phyloP scores from a whole-genome alignment of 92 coral and sea anemone species.

The Galaxea fascicularis region DNA sequence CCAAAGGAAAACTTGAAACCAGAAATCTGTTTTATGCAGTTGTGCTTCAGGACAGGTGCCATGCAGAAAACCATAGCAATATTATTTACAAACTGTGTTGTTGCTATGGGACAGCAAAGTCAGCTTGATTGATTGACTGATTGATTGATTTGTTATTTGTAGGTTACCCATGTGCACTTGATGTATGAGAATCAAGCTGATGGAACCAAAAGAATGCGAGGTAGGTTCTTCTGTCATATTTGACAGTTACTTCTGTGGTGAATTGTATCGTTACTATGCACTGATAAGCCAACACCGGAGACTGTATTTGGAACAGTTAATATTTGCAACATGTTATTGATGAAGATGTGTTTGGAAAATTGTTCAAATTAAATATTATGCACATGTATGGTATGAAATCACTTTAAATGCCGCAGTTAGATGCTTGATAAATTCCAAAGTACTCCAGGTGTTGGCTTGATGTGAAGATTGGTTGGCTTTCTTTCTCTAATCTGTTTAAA shows the following conservation, averaged over 20 bases:
- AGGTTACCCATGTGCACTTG: conserved; percentile 76
- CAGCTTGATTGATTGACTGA: not conserved
- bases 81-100: not conserved
- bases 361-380: too few species aligned
- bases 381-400: too few species aligned
- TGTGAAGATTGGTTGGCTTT: not conserved
- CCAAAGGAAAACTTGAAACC: too few species aligned
- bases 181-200: conserved; percentile 67
- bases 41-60: too few species aligned
- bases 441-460: not conserved
- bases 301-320: not conserved
- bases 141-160: not conserved
- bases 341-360: too few species aligned
- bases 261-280: not conserved
- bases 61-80: too few species aligned
- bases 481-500: too few species aligned
- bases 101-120: too few species aligned
- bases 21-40: too few species aligned
- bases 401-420: not conserved
- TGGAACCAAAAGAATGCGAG: conserved; percentile 69
- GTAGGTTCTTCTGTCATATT: conserved; percentile 46
- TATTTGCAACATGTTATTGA: too few species aligned
- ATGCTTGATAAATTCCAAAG: not conserved
- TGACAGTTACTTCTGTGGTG: not conserved
- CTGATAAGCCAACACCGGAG: not conserved